These are phyloP conservation scores for Camelus bactrianus DNA, from an alignment of 2,113 vertebrate species.

Conservation along the genomic window DNA sequence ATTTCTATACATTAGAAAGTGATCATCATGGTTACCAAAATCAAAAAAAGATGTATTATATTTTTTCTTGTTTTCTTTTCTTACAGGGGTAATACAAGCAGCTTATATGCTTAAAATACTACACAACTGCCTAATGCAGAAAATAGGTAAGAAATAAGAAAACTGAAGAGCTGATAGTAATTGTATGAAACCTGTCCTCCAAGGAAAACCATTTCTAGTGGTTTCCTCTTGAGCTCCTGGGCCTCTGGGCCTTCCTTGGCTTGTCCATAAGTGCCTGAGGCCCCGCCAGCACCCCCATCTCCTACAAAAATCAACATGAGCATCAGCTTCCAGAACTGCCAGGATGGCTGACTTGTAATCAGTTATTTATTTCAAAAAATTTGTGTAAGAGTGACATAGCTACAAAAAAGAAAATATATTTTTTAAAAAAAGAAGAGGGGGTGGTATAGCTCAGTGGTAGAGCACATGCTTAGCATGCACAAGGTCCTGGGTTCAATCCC, in stretches of 20 bases:
- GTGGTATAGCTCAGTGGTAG: too few relatives aligned
- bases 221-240: too few relatives aligned
- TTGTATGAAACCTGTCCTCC: neutral
- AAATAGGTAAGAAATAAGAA: neutral
- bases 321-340: neutral
- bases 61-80: neutral
- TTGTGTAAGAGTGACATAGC: neutral
- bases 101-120: conserved; percentile 11
- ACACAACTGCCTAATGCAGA: neutral
- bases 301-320: neutral
- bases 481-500: too few relatives aligned
- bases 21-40: neutral
- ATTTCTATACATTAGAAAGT: neutral
- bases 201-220: neutral
- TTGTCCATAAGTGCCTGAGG: neutral
- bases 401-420: neutral
- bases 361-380: neutral
- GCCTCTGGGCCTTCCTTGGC: neutral
- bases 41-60: neutral
- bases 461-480: too few relatives aligned
- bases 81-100: neutral
- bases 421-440: neutral
- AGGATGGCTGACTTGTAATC: neutral
- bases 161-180: neutral
- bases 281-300: neutral